These are phyloP conservation scores for Hycleus cichorii DNA, from an alignment of 1,140 invertebrate species.

Conservation along the genomic window DNA sequence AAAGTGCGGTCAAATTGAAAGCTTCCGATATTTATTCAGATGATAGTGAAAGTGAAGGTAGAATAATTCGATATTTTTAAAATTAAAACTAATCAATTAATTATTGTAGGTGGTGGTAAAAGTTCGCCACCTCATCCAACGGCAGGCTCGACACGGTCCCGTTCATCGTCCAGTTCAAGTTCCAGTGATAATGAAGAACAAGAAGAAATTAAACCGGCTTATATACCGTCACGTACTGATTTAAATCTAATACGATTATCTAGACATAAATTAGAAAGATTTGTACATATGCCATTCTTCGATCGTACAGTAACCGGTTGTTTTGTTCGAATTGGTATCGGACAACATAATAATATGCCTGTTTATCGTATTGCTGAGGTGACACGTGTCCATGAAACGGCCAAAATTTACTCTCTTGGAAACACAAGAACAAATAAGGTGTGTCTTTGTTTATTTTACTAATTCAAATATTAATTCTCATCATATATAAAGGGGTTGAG, in stretches of 20 bases:
- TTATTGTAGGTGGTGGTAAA: constrained; percentile 25
- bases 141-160: constrained; percentile 38
- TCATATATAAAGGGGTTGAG: constrained; percentile 46
- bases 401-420: constrained; percentile 87
- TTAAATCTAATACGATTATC: constrained; percentile 83
- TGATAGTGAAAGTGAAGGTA: constrained; percentile 75
- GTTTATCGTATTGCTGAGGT: constrained; percentile 95
- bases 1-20: constrained; percentile 63
- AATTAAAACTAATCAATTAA: too few species aligned
- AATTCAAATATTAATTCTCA: background rate
- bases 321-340: constrained; percentile 95
- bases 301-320: constrained; percentile 81
- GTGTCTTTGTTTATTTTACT: constrained; percentile 16
- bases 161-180: constrained; percentile 41
- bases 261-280: constrained; percentile 86
- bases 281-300: constrained; percentile 96
- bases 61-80: too few species aligned
- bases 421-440: constrained; percentile 89
- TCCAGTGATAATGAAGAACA: constrained; percentile 46
- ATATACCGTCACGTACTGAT: constrained; percentile 62
- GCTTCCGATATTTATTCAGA: constrained; percentile 95
- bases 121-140: constrained; percentile 20
- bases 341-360: constrained; percentile 74
- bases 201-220: constrained; percentile 28
- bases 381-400: constrained; percentile 89